phyloP scores from a whole-genome alignment of 1,140 invertebrate genomes.

The Lethocerus indicus region DNA sequence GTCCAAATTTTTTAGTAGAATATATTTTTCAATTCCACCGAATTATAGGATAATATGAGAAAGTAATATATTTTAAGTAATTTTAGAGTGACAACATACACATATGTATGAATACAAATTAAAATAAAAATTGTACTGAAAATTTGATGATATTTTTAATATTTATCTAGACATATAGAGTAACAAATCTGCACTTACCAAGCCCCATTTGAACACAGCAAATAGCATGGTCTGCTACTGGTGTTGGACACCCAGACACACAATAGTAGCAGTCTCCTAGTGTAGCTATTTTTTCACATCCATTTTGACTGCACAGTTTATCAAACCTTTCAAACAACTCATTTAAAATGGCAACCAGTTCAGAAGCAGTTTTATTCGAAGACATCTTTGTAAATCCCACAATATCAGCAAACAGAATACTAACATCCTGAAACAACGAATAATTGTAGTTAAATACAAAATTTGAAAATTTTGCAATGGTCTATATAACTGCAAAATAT shows the following conservation, averaged over 20 bases:
- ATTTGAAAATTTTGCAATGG: neutral
- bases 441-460: neutral
- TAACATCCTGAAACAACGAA: constrained; percentile 45
- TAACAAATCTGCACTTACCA: too few species aligned
- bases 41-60: too few species aligned
- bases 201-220: constrained; percentile 79
- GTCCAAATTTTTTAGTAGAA: too few species aligned
- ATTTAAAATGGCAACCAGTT: constrained; percentile 77
- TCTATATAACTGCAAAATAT: neutral
- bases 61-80: too few species aligned
- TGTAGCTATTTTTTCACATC: constrained; percentile 88
- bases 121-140: constrained; percentile 3
- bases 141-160: too few species aligned
- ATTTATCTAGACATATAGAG: too few species aligned
- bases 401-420: constrained; percentile 96
- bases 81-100: neutral
- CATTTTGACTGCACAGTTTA: constrained; percentile 58
- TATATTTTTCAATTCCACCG: too few species aligned
- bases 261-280: constrained; percentile 93
- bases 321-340: constrained; percentile 95
- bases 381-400: constrained; percentile 96
- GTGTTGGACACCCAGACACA: constrained; percentile 81
- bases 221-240: constrained; percentile 68
- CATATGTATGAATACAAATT: neutral
- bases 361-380: constrained; percentile 83